Evolutionary conservation across 2,888 invertebrate species (phyloP).

Genomic region (Holacanthella duospinosa): DNA sequence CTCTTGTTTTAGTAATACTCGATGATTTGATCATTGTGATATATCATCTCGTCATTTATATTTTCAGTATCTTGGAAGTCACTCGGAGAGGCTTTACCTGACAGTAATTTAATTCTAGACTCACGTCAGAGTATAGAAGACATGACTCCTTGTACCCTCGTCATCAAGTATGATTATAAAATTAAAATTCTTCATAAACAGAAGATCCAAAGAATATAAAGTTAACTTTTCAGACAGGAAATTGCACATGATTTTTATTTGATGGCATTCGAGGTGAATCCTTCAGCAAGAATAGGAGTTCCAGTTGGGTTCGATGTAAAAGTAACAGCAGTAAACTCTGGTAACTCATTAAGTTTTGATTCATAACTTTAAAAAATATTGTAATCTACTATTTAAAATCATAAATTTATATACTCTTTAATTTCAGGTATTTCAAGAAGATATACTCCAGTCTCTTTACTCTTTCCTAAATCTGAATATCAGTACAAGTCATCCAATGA

Average conservation of each 20-base stretch:
- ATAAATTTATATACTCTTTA: no score
- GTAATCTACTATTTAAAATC: no score
- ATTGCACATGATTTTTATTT: constrained; percentile 21
- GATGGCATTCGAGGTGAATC: constrained; percentile 15
- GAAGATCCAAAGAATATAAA: background rate
- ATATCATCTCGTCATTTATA: background rate
- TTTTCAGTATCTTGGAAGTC: constrained; percentile 24
- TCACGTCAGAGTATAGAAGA: constrained; percentile 24
- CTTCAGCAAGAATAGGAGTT: constrained; percentile 21
- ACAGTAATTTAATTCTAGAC: constrained; percentile 22
- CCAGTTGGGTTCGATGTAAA: constrained; percentile 31
- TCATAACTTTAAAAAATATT: no score
- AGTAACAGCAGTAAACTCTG: constrained; percentile 7
- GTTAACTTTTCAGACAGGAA: constrained; percentile 9
- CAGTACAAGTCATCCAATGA: background rate
- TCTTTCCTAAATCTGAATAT: background rate
- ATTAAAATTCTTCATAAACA: background rate
- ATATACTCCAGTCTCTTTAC: constrained; percentile 19
- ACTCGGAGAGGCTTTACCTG: constrained; percentile 20
- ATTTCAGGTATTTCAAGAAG: constrained; percentile 7
- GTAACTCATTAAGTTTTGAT: no score
- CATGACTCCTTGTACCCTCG: constrained; percentile 17
- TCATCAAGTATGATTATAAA: constrained; percentile 14
- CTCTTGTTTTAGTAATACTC: background rate
- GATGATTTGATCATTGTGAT: background rate